phyloP scores from a whole-genome alignment of 2,888 invertebrate species.

The Cerastis rubricosa region DNA sequence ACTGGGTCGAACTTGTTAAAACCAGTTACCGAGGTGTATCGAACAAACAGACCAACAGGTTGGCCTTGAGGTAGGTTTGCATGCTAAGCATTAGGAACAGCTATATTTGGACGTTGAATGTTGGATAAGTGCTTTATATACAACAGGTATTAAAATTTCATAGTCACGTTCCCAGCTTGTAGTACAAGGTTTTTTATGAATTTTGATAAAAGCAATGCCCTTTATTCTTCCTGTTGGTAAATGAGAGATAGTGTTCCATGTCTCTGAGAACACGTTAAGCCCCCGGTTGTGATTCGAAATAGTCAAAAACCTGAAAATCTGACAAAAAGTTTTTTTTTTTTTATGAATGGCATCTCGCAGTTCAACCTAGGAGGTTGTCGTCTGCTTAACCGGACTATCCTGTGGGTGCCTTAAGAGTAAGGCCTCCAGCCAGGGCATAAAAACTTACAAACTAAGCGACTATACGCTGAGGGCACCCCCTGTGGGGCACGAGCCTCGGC shows the following conservation, averaged over 20 bases:
- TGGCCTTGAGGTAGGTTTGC: conserved; percentile 49
- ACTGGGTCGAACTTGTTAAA: conserved; percentile 64
- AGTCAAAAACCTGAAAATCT: not conserved
- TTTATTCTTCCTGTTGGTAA: not conserved
- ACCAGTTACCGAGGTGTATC: conserved; percentile 61
- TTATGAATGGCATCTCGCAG: no score
- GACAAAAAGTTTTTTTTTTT: no score
- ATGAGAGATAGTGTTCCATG: not conserved
- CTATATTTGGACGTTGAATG: conserved; percentile 29
- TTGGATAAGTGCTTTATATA: conserved; percentile 7
- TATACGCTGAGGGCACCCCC: no score
- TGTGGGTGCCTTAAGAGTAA: no score
- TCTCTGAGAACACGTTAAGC: not conserved
- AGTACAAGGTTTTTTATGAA: not conserved
- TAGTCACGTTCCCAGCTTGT: not conserved
- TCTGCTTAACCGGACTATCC: no score
- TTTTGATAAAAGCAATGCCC: not conserved
- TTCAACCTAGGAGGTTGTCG: no score
- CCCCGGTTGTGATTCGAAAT: no score
- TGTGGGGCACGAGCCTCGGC: no score
- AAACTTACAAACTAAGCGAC: no score
- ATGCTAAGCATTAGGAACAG: conserved; percentile 25
- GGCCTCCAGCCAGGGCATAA: no score
- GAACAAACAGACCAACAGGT: conserved; percentile 65
- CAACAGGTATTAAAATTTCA: conserved; percentile 38